phyloP scores from a whole-genome alignment of 2,113 vertebrate genomes.

The Fregetta grallaria region DNA sequence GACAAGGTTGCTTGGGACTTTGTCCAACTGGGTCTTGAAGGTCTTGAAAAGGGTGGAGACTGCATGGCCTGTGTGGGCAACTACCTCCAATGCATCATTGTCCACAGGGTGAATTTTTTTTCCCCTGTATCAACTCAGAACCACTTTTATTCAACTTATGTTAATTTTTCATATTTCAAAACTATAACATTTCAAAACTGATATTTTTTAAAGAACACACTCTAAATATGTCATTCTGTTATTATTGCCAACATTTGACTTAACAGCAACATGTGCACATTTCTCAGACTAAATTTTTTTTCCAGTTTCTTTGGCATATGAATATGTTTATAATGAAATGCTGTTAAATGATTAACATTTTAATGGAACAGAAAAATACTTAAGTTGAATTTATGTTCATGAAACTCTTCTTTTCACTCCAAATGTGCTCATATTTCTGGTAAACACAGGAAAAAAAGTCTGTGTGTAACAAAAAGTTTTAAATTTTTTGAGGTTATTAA shows the following conservation, averaged over 20 bases:
- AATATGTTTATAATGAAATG: neutral
- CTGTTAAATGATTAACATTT: neutral
- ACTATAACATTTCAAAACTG: neutral
- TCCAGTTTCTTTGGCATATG: neutral
- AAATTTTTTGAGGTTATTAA: neutral
- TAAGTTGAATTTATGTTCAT: neutral
- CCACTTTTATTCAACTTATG: neutral
- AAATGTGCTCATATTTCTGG: neutral
- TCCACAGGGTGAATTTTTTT: neutral
- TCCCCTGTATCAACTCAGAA: neutral
- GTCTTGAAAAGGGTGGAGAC: neutral
- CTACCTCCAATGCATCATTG: neutral
- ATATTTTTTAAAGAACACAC: neutral
- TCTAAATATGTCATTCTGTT: neutral
- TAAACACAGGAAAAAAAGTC: neutral
- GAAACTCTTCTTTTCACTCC: neutral
- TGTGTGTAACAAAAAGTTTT: neutral
- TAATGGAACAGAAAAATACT: neutral
- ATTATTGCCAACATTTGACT: neutral
- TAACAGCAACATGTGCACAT: neutral
- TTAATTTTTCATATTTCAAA: neutral
- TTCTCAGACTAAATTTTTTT: neutral
- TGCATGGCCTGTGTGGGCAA: neutral
- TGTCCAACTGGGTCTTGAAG: neutral
- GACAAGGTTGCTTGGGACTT: neutral